phyloP scores from a whole-genome alignment of 2,797 vertebrate species.

The Steatocranus sp. region DNA sequence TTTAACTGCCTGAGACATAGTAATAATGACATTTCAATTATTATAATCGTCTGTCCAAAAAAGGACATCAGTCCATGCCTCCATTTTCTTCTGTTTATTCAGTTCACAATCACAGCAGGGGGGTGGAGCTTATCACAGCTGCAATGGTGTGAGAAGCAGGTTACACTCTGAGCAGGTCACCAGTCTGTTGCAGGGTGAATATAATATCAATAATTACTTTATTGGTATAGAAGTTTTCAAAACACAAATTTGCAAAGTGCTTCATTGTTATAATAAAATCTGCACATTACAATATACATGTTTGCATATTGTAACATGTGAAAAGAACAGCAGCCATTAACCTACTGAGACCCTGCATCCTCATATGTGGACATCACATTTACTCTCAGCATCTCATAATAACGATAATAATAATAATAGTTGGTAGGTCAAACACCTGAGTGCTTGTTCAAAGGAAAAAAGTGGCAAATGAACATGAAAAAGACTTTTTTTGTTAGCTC shows the following conservation, averaged over 20 bases:
- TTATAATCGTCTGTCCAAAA: neutral
- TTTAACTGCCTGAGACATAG: neutral
- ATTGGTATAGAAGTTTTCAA: neutral
- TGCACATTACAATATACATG: neutral
- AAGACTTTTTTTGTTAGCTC: neutral
- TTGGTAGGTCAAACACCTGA: slow-evolving; percentile 7
- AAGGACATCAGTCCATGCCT: neutral
- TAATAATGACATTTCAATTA: neutral
- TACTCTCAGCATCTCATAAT: neutral
- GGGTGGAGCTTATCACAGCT: neutral
- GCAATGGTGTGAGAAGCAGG: neutral
- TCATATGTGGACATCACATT: neutral
- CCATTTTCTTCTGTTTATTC: neutral
- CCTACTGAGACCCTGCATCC: neutral
- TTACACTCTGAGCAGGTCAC: neutral
- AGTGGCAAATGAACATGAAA: neutral
- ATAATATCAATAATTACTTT: neutral
- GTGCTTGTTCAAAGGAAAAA: neutral
- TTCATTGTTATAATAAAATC: neutral
- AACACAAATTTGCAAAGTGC: neutral
- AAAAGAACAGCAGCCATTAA: neutral
- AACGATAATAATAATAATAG: neutral
- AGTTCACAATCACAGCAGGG: neutral
- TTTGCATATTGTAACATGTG: neutral
- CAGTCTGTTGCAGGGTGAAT: neutral